Conservation (phyloP, 1,140 invertebrate species). For the Eciton burchellii region DNA sequence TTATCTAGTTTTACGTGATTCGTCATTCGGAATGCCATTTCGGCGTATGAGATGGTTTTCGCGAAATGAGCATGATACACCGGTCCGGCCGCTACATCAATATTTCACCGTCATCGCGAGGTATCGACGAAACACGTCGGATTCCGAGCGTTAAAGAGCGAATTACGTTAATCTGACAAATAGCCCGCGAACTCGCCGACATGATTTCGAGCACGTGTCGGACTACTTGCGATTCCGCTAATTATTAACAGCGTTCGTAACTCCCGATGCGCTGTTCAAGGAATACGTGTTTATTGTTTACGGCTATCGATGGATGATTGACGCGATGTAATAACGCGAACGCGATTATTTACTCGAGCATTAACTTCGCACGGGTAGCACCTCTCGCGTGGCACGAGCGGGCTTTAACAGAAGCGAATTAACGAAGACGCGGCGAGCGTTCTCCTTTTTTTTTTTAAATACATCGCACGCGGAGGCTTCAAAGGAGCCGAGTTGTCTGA, state of each 20-base stretch:
- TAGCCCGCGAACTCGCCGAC: constrained; percentile 41
- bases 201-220: constrained; percentile 44
- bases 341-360: neutral
- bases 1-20: constrained; percentile 72
- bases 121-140: constrained; percentile 28
- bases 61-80: constrained; percentile 66
- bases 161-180: constrained; percentile 61
- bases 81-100: constrained; percentile 56
- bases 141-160: constrained; percentile 45
- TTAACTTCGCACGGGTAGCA: neutral
- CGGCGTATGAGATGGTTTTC: constrained; percentile 59
- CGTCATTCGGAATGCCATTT: constrained; percentile 60
- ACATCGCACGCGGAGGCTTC: no score
- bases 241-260: neutral
- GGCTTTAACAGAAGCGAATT: neutral
- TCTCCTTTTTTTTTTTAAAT: no score
- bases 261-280: constrained; percentile 11
- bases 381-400: neutral
- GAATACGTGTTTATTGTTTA: neutral
- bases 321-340: neutral
- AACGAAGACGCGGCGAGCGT: neutral
- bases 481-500: no score
- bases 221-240: constrained; percentile 34
- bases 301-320: neutral
- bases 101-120: constrained; percentile 59